Base-by-base conservation (phyloP, 2,113 vertebrate genomes). In the Myocastor coypus region DNA sequence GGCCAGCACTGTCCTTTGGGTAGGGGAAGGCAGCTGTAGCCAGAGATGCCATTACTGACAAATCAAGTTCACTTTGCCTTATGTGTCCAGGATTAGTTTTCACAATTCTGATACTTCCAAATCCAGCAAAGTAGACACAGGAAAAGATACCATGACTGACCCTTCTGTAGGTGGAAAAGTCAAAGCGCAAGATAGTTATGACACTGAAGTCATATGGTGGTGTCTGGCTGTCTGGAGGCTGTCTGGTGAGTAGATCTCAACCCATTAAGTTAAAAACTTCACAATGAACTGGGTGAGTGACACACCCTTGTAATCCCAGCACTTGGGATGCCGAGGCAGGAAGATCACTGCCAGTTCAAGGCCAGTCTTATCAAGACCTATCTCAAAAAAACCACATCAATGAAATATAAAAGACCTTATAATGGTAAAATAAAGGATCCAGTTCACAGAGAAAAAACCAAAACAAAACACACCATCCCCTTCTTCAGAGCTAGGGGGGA, bases 61-160 rank as follows among this genome's bases (percentile, higher is more conserved):
- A n/a, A 80, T 86, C 55, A 46, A 83, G 22, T 30, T 14, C 80
- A 90, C 30, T 91, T 90, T 83, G 37, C 46, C n/a, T 88, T 20
- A 91, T 83, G 80, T 32, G 63, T 50, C 92, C 30, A 13, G 52
- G 83, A 30, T 52, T 52, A 90, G 40, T n/a, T 92, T 66, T 84
- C 69, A 91, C 1, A 89, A 37, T n/a, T 95, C 52, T n/a, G 64
- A 16, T n/a, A 63, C 69, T 96, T 96, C 86, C 77, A 66, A 63
- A 50, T 91, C 5, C 64, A 63, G 22, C 42, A 30, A n/a, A 40
- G 64, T 84, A 78, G n/a, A 50, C 7, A 9, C 9, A 69, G 24
- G 69, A 91, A 89, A 83, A 68, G 77, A 83, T 46, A 57, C 7
- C 34, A 30, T 24, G 40, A 85, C 4, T 0, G 55, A 69, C 75